Conservation (phyloP, 2,888 invertebrate genomes). For the Cheilosia pagana region DNA sequence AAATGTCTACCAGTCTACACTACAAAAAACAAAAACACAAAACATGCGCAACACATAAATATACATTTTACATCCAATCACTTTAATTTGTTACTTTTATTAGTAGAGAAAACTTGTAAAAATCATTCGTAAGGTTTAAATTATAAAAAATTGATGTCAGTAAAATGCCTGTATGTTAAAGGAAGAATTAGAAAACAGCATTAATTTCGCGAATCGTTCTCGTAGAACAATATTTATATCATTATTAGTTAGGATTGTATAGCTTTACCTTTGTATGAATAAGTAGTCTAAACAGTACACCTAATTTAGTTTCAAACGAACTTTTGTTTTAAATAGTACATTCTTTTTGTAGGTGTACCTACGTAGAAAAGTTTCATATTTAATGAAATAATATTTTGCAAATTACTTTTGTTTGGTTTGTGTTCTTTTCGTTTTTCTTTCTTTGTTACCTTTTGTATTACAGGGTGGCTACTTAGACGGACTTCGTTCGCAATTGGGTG, state of each 20-base stretch:
- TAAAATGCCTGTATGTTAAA: slow-evolving; percentile 12
- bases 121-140: slow-evolving; percentile 5
- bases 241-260: slow-evolving; percentile 30
- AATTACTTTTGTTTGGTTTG: slow-evolving; percentile 76
- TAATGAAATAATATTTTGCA: slow-evolving; percentile 62
- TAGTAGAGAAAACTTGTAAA: slow-evolving; percentile 26
- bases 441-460: slow-evolving; percentile 84
- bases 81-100: slow-evolving; percentile 26
- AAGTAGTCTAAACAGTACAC: slow-evolving; percentile 24
- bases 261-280: slow-evolving; percentile 26
- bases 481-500: slow-evolving; percentile 96
- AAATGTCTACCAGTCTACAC: not conserved
- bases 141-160: slow-evolving; percentile 24
- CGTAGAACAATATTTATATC: slow-evolving; percentile 3
- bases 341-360: slow-evolving; percentile 43
- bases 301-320: slow-evolving; percentile 2
- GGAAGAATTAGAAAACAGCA: slow-evolving; percentile 1
- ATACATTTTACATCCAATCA: slow-evolving; percentile 36
- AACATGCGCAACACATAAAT: slow-evolving; percentile 16
- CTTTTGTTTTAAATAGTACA: slow-evolving; percentile 8
- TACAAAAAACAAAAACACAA: slow-evolving; percentile 17
- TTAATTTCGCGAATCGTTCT: slow-evolving; percentile 15
- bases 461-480: slow-evolving; percentile 97
- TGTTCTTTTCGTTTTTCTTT: slow-evolving; percentile 80
- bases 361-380: slow-evolving; percentile 61